phyloP scores from a whole-genome alignment of 1,140 invertebrate species.

The Potamilus streckersoni region DNA sequence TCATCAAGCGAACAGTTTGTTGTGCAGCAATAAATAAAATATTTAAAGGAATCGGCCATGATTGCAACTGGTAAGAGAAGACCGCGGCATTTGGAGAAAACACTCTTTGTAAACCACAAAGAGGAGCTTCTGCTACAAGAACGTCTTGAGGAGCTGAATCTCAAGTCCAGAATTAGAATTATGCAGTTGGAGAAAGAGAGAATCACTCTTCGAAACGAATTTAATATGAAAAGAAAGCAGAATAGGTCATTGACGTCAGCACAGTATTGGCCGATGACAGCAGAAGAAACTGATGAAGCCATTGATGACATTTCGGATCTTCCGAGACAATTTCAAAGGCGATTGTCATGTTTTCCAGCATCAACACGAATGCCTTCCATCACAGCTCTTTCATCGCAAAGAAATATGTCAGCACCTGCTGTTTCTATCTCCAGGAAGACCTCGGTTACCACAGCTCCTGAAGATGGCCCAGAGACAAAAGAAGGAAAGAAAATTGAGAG shows the following conservation, averaged over 20 bases:
- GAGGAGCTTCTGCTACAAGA: slow-evolving; percentile 43
- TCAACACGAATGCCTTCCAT: background rate
- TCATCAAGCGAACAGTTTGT: too few species aligned
- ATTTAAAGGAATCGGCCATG: too few species aligned
- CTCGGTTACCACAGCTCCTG: slow-evolving; percentile 5
- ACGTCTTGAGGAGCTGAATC: slow-evolving; percentile 32
- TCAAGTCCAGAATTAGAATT: slow-evolving; percentile 37
- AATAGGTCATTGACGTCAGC: slow-evolving; percentile 28
- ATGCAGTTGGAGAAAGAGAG: slow-evolving; percentile 46
- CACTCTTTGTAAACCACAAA: slow-evolving; percentile 49
- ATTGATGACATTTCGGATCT: background rate
- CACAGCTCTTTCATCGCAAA: slow-evolving; percentile 15
- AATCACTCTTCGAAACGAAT: slow-evolving; percentile 44
- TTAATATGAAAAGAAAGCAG: slow-evolving; percentile 37
- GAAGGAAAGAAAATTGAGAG: slow-evolving; percentile 19
- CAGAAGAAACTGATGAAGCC: background rate
- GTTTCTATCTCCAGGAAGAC: slow-evolving; percentile 9
- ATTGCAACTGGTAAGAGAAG: too few species aligned
- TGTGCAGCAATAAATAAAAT: too few species aligned
- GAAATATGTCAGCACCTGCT: background rate
- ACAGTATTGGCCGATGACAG: background rate
- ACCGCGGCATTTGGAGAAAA: slow-evolving; percentile 48
- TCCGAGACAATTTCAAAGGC: background rate
- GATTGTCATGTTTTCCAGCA: background rate
- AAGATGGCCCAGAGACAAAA: background rate